phyloP scores from a whole-genome alignment of 2,888 invertebrate genomes.

The Eilema depressum region DNA sequence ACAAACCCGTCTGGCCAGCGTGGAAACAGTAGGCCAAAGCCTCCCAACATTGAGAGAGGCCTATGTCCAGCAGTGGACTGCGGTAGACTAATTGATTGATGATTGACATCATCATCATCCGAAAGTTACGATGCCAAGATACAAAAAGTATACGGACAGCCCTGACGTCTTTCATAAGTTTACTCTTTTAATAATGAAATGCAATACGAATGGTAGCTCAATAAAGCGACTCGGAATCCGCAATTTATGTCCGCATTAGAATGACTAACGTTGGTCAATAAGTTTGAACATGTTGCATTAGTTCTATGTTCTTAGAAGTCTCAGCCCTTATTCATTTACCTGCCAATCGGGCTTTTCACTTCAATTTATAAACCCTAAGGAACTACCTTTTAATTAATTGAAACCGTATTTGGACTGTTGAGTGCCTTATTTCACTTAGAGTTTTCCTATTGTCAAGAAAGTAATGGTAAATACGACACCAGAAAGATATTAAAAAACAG shows the following conservation, averaged over 20 bases:
- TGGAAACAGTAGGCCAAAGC: too few species aligned
- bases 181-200: slow-evolving; percentile 79
- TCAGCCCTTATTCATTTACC: slow-evolving; percentile 43
- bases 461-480: neutral
- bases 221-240: slow-evolving; percentile 67
- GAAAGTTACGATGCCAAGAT: neutral
- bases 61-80: too few species aligned
- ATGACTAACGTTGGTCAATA: slow-evolving; percentile 78
- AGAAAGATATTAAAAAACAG: neutral
- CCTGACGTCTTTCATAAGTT: slow-evolving; percentile 64
- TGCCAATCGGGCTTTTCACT: slow-evolving; percentile 37
- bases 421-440: neutral
- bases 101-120: too few species aligned
- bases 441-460: neutral
- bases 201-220: slow-evolving; percentile 75
- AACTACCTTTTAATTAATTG: slow-evolving; percentile 27
- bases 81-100: too few species aligned
- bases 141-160: slow-evolving; percentile 40
- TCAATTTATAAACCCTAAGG: slow-evolving; percentile 21
- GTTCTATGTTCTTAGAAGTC: slow-evolving; percentile 52
- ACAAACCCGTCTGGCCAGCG: too few species aligned
- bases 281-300: slow-evolving; percentile 65
- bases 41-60: too few species aligned
- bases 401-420: slow-evolving; percentile 1
- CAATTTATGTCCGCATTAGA: slow-evolving; percentile 80